Percentiles rank a stretch among this genome's conserved stretches.
Evolutionary conservation across 2,113 vertebrate species (phyloP).

Genomic region (Mionectes macconnelli): DNA sequence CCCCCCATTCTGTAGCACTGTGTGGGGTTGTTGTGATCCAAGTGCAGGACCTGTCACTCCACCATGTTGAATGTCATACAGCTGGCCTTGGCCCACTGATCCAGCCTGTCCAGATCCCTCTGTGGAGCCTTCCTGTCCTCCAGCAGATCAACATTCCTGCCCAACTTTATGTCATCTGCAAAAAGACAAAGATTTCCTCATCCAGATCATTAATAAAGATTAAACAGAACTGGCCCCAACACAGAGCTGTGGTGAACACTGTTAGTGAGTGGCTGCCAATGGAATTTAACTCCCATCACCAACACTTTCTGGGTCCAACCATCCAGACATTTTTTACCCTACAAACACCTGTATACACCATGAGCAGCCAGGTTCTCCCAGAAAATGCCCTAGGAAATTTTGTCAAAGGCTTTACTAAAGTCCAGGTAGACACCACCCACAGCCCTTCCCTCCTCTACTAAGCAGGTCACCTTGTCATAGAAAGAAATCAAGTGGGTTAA

Average conservation of each 20-base stretch:
- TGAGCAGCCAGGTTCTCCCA: neutral
- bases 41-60: neutral
- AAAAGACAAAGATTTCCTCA: neutral
- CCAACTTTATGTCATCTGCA: neutral
- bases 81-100: fast-evolving
- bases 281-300: neutral
- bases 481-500: neutral
- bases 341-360: neutral
- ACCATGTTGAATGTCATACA: neutral
- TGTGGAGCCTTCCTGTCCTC: neutral
- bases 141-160: neutral
- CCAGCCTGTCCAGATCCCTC: neutral
- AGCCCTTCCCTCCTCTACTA: neutral
- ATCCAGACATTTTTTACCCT: neutral
- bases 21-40: neutral
- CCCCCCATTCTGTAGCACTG: fast-evolving
- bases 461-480: neutral
- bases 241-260: neutral
- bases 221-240: neutral
- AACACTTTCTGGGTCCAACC: neutral
- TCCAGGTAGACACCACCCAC: neutral
- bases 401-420: neutral
- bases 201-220: neutral
- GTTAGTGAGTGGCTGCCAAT: fast-evolving
- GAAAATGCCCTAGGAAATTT: neutral